Conservation (phyloP, 2,888 invertebrate species). For the Tenthredo distinguenda region DNA sequence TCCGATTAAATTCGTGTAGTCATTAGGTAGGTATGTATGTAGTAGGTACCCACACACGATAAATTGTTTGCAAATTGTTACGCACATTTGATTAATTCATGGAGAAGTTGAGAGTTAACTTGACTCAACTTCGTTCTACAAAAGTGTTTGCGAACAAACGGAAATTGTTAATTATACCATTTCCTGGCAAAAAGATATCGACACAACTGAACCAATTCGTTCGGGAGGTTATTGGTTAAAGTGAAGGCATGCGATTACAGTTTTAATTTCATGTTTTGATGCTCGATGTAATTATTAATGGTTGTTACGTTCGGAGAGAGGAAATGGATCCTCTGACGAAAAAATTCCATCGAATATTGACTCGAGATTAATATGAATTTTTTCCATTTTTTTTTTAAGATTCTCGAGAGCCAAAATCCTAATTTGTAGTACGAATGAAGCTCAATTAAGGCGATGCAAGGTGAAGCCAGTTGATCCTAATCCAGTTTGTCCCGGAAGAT, state of each 20-base stretch:
- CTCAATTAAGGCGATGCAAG: not conserved
- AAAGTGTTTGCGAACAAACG: slow-evolving; percentile 12
- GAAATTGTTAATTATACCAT: not conserved
- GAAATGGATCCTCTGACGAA: not conserved
- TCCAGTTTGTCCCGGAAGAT: slow-evolving; percentile 52
- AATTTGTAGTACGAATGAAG: not conserved
- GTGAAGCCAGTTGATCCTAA: not conserved
- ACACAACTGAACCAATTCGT: not conserved
- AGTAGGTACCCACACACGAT: not conserved
- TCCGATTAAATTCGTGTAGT: not conserved
- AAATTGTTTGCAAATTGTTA: not conserved
- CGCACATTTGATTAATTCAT: not conserved
- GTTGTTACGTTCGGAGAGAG: not conserved
- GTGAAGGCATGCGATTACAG: not conserved
- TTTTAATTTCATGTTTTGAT: not conserved
- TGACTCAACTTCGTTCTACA: not conserved
- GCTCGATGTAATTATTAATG: not conserved
- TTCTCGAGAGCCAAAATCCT: not conserved
- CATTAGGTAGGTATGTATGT: not conserved
- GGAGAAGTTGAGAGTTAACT: not conserved
- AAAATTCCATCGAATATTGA: not conserved
- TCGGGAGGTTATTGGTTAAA: not conserved
- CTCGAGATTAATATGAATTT: not conserved
- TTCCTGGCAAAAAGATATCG: not conserved
- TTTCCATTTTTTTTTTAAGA: not conserved